These are phyloP conservation scores for Neosalanx taihuensis DNA, from an alignment of 2,797 vertebrate species.

Conservation along the genomic window DNA sequence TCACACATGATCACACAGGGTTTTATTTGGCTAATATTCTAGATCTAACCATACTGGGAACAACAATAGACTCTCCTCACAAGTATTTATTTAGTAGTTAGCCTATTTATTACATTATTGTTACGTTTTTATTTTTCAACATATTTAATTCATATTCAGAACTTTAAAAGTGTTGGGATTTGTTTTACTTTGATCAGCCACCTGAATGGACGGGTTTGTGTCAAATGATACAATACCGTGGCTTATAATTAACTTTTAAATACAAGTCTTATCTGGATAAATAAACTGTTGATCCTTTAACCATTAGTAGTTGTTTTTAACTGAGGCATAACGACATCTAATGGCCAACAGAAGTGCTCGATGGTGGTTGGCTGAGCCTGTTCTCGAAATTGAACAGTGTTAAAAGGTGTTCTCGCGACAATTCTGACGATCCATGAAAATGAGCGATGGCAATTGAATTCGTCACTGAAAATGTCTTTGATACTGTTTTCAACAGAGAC, in stretches of 20 bases:
- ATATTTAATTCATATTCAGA: no score
- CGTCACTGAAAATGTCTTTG: conserved; percentile 58
- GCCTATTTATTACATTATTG: background rate
- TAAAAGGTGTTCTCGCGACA: conserved; percentile 40
- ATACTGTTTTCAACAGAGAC: conserved; percentile 60
- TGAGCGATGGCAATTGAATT: conserved; percentile 74
- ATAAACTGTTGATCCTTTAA: background rate
- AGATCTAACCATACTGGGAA: background rate
- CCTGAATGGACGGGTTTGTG: no score
- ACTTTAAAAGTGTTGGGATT: no score
- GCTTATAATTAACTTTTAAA: no score
- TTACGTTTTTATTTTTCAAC: no score
- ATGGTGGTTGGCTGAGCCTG: background rate
- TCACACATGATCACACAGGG: background rate
- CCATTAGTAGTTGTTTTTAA: background rate
- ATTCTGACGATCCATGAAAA: conserved; percentile 39
- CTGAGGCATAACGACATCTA: background rate
- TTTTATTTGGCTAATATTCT: background rate
- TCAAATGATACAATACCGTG: no score
- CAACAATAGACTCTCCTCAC: background rate
- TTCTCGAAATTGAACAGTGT: background rate
- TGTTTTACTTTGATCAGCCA: no score
- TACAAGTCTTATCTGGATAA: background rate
- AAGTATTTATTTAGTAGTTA: background rate
- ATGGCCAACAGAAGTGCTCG: background rate